These are phyloP conservation scores for Apoda limacodes DNA, from an alignment of 2,888 invertebrate species.

Conservation along the genomic window DNA sequence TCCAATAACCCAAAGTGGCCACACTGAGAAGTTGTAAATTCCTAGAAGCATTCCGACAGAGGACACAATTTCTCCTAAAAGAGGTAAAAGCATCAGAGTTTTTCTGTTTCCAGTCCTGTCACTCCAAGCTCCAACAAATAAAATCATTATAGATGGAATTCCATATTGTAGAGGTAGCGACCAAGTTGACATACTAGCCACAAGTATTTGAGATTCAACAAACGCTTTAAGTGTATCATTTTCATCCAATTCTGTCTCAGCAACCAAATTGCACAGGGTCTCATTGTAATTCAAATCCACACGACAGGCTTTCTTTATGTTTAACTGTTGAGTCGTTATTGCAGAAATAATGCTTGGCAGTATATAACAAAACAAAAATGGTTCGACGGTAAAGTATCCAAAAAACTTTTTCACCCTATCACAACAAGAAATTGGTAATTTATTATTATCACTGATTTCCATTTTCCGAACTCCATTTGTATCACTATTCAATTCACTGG, in stretches of 20 bases:
- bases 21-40: constrained; percentile 65
- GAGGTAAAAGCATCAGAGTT: constrained; percentile 65
- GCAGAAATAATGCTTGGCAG: constrained; percentile 73
- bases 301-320: constrained; percentile 70
- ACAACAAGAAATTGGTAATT: no score
- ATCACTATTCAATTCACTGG: no score
- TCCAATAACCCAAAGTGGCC: constrained; percentile 65
- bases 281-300: constrained; percentile 59
- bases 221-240: constrained; percentile 43
- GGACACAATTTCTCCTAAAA: constrained; percentile 65
- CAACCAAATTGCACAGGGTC: constrained; percentile 53
- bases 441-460: no score
- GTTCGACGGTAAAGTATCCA: constrained; percentile 72
- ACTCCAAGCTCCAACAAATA: constrained; percentile 74
- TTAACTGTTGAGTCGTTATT: constrained; percentile 60
- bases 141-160: constrained; percentile 65
- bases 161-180: constrained; percentile 64
- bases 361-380: constrained; percentile 73
- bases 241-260: constrained; percentile 33
- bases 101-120: constrained; percentile 70
- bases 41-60: constrained; percentile 60
- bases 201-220: constrained; percentile 43
- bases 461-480: no score
- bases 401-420: constrained; percentile 28
- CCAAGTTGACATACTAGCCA: constrained; percentile 67